Conservation (phyloP, 2,888 invertebrate genomes). For the Agrotis ipsilon region DNA sequence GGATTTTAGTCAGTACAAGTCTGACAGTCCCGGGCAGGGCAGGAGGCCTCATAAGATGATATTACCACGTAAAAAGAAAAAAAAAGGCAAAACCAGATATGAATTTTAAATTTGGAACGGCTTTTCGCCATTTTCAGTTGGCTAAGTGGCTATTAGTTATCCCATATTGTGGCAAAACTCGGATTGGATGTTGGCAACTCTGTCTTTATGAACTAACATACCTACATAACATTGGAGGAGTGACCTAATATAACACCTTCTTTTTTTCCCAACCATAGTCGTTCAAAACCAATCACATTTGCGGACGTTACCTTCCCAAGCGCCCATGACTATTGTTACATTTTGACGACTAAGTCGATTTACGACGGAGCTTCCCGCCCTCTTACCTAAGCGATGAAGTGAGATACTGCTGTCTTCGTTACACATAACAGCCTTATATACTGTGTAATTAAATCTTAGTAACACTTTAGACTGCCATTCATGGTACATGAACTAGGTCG, state of each 20-base stretch:
- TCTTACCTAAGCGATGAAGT: constrained; percentile 66
- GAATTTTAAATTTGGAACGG: too few relatives aligned
- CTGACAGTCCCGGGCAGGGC: too few relatives aligned
- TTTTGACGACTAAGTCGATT: constrained; percentile 79
- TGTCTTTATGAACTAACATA: background rate
- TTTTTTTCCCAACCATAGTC: background rate
- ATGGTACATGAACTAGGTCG: too few relatives aligned
- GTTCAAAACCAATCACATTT: constrained; percentile 14
- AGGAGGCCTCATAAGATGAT: too few relatives aligned
- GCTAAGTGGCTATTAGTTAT: too few relatives aligned
- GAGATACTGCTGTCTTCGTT: constrained; percentile 73
- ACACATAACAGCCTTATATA: constrained; percentile 60
- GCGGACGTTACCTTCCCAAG: constrained; percentile 35
- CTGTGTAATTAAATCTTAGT: constrained; percentile 69
- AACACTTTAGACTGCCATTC: constrained; percentile 40
- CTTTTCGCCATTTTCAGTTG: too few relatives aligned
- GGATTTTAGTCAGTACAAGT: too few relatives aligned
- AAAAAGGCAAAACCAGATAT: too few relatives aligned
- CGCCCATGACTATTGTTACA: constrained; percentile 74
- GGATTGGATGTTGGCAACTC: background rate
- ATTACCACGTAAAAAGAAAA: too few relatives aligned
- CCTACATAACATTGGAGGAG: too few relatives aligned
- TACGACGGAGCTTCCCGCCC: constrained; percentile 79
- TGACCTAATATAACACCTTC: background rate
- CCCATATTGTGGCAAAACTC: background rate